A percentile compares a stretch with the other conserved stretches of the same genome.
These are phyloP conservation scores for Cerastoderma edule DNA, from an alignment of 2,888 invertebrate genomes.

Conservation along the genomic window DNA sequence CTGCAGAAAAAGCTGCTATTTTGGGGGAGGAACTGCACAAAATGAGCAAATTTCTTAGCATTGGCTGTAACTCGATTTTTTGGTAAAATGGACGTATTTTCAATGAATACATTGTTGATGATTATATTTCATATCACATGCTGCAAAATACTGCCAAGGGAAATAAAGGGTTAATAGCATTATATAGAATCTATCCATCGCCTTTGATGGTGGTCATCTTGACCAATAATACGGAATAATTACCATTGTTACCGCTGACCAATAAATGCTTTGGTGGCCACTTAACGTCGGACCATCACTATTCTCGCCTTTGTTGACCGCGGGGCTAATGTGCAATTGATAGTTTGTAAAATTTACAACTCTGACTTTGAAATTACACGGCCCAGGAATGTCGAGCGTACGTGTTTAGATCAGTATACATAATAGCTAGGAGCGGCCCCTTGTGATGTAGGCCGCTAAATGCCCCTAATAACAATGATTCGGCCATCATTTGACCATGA, in stretches of 20 bases:
- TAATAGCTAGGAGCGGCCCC: constrained; percentile 39
- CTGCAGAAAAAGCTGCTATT: too few species aligned
- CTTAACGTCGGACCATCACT: constrained; percentile 7
- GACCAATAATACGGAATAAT: constrained; percentile 55
- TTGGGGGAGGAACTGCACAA: too few species aligned
- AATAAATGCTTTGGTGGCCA: constrained; percentile 39
- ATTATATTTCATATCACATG: too few species aligned
- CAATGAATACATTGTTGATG: too few species aligned
- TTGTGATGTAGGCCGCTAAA: constrained; percentile 17
- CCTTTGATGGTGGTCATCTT: constrained; percentile 61
- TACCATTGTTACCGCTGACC: constrained; percentile 53
- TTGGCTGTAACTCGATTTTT: too few species aligned
- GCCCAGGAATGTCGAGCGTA: constrained; percentile 60
- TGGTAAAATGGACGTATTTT: too few species aligned
- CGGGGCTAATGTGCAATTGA: constrained; percentile 52
- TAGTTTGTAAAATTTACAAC: constrained; percentile 56
- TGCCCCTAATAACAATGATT: constrained; percentile 21
- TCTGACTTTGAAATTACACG: constrained; percentile 49
- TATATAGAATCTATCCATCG: too few species aligned
- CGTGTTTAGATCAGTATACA: constrained; percentile 54
- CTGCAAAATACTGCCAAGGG: too few species aligned
- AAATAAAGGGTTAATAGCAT: too few species aligned
- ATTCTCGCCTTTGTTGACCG: constrained; percentile 16
- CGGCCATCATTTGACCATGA: constrained; percentile 13
- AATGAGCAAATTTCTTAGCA: too few species aligned